phyloP scores from a whole-genome alignment of 2,888 invertebrate genomes.

The Syrphus vitripennis region DNA sequence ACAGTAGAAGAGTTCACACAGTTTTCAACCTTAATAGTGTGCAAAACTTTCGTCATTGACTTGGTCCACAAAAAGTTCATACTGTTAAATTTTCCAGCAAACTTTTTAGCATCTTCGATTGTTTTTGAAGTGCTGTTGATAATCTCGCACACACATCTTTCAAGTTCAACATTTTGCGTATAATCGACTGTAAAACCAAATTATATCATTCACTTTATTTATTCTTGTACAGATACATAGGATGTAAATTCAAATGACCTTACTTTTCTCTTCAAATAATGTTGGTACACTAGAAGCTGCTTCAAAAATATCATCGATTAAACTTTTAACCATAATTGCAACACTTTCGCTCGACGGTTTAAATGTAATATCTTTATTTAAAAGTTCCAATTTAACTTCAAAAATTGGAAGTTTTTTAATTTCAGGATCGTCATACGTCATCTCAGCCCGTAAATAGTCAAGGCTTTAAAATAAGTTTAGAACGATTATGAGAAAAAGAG shows the following conservation, averaged over 20 bases:
- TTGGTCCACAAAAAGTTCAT: conserved; percentile 78
- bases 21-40: conserved; percentile 49
- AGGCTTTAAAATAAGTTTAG: conserved; percentile 73
- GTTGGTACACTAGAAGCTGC: conserved; percentile 43
- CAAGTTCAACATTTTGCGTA: background rate
- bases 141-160: background rate
- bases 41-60: conserved; percentile 74
- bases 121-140: conserved; percentile 65
- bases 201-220: background rate
- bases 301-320: conserved; percentile 44
- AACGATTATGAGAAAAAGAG: background rate
- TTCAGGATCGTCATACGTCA: conserved; percentile 71
- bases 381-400: conserved; percentile 88
- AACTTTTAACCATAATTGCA: conserved; percentile 83
- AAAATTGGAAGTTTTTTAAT: conserved; percentile 84
- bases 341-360: conserved; percentile 88
- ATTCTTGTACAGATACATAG: no score
- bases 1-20: conserved; percentile 70
- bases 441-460: conserved; percentile 79
- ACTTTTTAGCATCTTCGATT: conserved; percentile 75
- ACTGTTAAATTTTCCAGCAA: conserved; percentile 77
- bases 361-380: conserved; percentile 87
- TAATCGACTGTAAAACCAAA: conserved; percentile 16
- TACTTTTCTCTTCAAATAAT: conserved; percentile 22
- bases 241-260: background rate